A percentile compares a stretch with the other conserved stretches of the same genome.
These are phyloP conservation scores for Pachliopta kotzebuea DNA, from an alignment of 2,888 invertebrate genomes.

Conservation along the genomic window DNA sequence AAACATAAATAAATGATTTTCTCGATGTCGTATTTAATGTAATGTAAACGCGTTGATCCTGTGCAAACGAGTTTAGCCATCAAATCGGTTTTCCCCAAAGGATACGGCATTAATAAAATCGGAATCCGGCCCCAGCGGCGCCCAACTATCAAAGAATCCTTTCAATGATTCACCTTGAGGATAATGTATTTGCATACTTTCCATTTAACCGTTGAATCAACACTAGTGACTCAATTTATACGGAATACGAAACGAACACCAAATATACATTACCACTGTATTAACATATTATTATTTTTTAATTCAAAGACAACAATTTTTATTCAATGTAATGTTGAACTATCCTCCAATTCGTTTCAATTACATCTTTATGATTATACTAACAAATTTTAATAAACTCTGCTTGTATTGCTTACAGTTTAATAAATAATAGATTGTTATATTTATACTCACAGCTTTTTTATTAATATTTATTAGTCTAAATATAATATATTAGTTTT, in stretches of 20 bases:
- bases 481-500: too few relatives aligned
- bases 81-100: slow-evolving; percentile 5
- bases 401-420: too few relatives aligned
- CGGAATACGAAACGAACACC: slow-evolving; percentile 6
- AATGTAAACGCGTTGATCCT: slow-evolving; percentile 6
- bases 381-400: too few relatives aligned
- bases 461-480: too few relatives aligned
- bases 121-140: background rate
- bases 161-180: slow-evolving; percentile 20
- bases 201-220: slow-evolving; percentile 11
- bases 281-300: too few relatives aligned
- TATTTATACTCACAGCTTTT: too few relatives aligned
- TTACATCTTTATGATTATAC: too few relatives aligned
- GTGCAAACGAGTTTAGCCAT: slow-evolving; percentile 5
- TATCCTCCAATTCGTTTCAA: too few relatives aligned
- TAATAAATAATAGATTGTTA: too few relatives aligned
- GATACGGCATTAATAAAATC: slow-evolving; percentile 7
- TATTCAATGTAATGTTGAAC: too few relatives aligned
- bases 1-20: background rate
- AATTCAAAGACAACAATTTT: too few relatives aligned
- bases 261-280: too few relatives aligned
- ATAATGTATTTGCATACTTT: slow-evolving; percentile 21
- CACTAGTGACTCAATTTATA: slow-evolving; percentile 15
- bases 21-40: slow-evolving; percentile 1
- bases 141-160: slow-evolving; percentile 15